A percentile compares a stretch with the other conserved stretches of the same genome.
Conservation (phyloP, 2,888 invertebrate genomes). For the Xylota segnis region DNA sequence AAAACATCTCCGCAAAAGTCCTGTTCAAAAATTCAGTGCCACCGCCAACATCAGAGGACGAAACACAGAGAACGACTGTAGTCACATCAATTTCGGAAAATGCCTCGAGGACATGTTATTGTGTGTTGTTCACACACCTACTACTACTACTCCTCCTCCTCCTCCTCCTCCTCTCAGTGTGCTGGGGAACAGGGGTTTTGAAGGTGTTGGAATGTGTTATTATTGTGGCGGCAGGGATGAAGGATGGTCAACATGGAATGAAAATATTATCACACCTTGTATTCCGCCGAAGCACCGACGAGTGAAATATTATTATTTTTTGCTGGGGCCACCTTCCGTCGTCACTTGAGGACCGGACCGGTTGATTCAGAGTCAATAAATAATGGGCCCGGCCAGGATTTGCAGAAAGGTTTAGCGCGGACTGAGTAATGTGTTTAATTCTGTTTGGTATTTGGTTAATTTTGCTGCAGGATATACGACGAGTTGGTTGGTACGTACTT, state of each 20-base stretch:
- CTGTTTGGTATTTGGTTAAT: constrained; percentile 71
- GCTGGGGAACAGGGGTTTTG: neutral
- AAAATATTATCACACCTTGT: constrained; percentile 74
- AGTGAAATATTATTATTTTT: constrained; percentile 73
- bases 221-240: constrained; percentile 40
- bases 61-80: constrained; percentile 14
- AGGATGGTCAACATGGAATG: constrained; percentile 69
- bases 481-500: neutral
- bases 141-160: too few relatives aligned
- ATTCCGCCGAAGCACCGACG: constrained; percentile 38
- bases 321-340: constrained; percentile 35
- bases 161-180: too few relatives aligned
- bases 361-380: constrained; percentile 73
- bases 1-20: constrained; percentile 75
- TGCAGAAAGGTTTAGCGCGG: constrained; percentile 48
- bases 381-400: constrained; percentile 61
- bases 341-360: constrained; percentile 49
- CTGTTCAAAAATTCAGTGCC: constrained; percentile 68
- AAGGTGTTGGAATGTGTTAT: constrained; percentile 71
- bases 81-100: constrained; percentile 75
- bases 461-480: constrained; percentile 47
- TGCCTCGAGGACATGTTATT: constrained; percentile 75
- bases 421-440: constrained; percentile 72
- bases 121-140: constrained; percentile 58
- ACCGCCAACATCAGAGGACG: neutral